phyloP scores from a whole-genome alignment of 1,140 invertebrate species.

The Brachionus angularis region DNA sequence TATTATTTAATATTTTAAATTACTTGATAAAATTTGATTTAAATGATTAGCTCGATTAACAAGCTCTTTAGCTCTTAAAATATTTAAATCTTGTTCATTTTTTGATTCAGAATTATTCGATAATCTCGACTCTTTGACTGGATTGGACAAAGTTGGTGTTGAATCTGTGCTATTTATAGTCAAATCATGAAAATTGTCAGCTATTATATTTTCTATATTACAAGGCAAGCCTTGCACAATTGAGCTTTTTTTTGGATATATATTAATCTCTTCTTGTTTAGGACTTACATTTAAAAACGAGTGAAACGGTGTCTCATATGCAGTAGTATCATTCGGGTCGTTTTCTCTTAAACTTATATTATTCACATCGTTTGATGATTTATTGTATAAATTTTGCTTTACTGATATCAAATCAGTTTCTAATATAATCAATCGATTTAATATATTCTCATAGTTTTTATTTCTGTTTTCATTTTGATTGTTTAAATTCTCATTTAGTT shows the following conservation, averaged over 20 bases:
- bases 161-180: slow-evolving; percentile 38
- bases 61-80: slow-evolving; percentile 4
- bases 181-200: slow-evolving; percentile 2
- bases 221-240: slow-evolving; percentile 7
- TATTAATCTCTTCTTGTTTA: background rate
- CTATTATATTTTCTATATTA: background rate
- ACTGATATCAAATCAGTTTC: slow-evolving; percentile 23
- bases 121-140: slow-evolving; percentile 4
- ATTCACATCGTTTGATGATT: too few relatives aligned
- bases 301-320: slow-evolving; percentile 7
- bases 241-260: slow-evolving; percentile 27
- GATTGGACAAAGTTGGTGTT: slow-evolving; percentile 11
- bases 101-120: too few relatives aligned
- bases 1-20: slow-evolving; percentile 5
- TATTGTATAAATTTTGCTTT: too few relatives aligned
- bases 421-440: slow-evolving; percentile 1
- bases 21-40: slow-evolving; percentile 18
- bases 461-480: background rate
- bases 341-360: too few relatives aligned
- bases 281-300: slow-evolving; percentile 26
- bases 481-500: background rate
- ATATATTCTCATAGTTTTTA: slow-evolving; percentile 5
- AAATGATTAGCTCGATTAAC: slow-evolving; percentile 36
- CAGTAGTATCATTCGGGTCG: background rate
- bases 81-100: slow-evolving; percentile 23